Conservation (phyloP, 2,797 vertebrate genomes). For the Trematomus bernacchii region DNA sequence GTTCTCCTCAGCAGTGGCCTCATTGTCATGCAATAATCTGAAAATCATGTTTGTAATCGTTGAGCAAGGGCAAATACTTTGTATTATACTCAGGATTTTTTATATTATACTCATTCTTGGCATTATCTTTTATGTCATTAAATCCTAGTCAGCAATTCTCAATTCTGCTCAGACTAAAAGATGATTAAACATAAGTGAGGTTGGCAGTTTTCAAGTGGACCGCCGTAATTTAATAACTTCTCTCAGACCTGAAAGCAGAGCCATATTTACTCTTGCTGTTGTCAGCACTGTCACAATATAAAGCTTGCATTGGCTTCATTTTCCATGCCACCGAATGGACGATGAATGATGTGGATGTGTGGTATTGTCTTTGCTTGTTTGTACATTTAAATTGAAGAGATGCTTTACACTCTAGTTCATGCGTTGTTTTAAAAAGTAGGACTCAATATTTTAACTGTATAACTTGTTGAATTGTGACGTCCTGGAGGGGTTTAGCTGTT, state of each 20-base stretch:
- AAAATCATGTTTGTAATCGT: slow-evolving; percentile 5
- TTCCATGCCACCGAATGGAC: slow-evolving; percentile 21
- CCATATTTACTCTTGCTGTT: slow-evolving; percentile 47
- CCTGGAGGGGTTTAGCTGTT: neutral
- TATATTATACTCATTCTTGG: too few relatives aligned
- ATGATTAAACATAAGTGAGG: slow-evolving; percentile 48
- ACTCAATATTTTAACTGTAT: neutral
- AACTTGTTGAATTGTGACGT: neutral
- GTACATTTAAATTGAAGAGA: slow-evolving; percentile 3
- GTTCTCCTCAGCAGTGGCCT: neutral
- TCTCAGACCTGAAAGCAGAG: slow-evolving; percentile 38
- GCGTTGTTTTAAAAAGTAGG: too few relatives aligned
- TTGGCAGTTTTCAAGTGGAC: slow-evolving; percentile 58
- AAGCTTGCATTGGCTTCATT: slow-evolving; percentile 26
- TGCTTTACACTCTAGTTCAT: neutral
- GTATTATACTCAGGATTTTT: too few relatives aligned
- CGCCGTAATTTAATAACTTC: slow-evolving; percentile 54
- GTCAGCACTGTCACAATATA: slow-evolving; percentile 55
- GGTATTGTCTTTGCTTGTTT: slow-evolving; percentile 13
- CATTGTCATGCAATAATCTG: slow-evolving; percentile 1
- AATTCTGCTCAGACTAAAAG: slow-evolving; percentile 40
- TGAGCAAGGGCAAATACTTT: neutral
- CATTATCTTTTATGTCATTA: neutral
- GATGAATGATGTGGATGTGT: slow-evolving; percentile 38
- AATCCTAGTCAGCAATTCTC: slow-evolving; percentile 40